Percentiles rank a stretch among this genome's conserved stretches.
Evolutionary conservation across 2,888 invertebrate genomes (phyloP).

Genomic region (Hypena proboscidalis): DNA sequence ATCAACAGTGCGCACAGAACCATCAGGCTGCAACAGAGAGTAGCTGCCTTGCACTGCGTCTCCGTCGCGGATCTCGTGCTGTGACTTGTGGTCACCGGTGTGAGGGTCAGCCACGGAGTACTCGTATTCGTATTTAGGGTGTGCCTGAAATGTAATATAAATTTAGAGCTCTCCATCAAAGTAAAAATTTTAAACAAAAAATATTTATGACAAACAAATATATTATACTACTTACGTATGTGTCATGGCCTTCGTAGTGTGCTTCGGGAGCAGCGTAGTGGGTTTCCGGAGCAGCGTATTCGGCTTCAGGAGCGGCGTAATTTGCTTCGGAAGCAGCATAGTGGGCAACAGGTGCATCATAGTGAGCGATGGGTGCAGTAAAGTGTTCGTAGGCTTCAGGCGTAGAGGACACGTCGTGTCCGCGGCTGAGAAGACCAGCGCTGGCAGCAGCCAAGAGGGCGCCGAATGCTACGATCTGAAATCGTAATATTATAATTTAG

Average conservation of each 20-base stretch:
- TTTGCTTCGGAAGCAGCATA: slow-evolving; percentile 45
- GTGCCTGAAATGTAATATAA: slow-evolving; percentile 56
- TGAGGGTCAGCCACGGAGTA: slow-evolving; percentile 86
- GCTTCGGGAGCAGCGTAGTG: slow-evolving; percentile 41
- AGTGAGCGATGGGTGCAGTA: slow-evolving; percentile 34
- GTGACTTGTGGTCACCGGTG: slow-evolving; percentile 87
- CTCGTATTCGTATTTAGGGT: slow-evolving; percentile 81
- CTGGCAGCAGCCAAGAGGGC: slow-evolving; percentile 50
- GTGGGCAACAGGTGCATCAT: slow-evolving; percentile 34
- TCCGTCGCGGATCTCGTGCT: slow-evolving; percentile 70
- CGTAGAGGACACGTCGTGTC: slow-evolving; percentile 63
- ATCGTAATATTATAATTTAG: too few species aligned
- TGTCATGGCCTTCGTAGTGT: slow-evolving; percentile 35
- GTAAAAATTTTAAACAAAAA: background rate
- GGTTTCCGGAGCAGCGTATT: slow-evolving; percentile 38
- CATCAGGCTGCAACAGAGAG: slow-evolving; percentile 80
- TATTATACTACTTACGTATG: slow-evolving; percentile 20
- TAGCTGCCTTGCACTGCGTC: slow-evolving; percentile 78
- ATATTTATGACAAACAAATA: background rate
- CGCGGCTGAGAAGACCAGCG: slow-evolving; percentile 48
- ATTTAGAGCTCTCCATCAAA: background rate
- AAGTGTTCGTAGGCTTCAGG: slow-evolving; percentile 51
- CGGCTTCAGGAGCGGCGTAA: slow-evolving; percentile 34
- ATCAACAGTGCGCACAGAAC: slow-evolving; percentile 80
- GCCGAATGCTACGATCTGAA: slow-evolving; percentile 39